phyloP scores from a whole-genome alignment of 1,140 invertebrate genomes.

The Copidosoma floridanum region DNA sequence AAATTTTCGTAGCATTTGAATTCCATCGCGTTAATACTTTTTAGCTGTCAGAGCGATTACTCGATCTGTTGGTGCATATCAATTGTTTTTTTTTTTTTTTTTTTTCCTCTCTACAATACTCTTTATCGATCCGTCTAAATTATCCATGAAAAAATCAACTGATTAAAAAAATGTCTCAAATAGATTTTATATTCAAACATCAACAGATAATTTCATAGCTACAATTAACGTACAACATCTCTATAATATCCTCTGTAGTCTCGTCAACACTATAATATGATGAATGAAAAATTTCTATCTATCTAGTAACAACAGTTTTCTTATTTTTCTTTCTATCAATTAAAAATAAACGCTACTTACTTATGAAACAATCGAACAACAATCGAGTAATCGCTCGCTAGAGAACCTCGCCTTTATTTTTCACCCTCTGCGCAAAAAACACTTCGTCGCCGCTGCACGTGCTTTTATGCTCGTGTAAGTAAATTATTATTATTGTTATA shows the following conservation, averaged over 20 bases:
- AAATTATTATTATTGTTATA: no score
- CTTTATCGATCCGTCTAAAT: neutral
- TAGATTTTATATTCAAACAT: no score
- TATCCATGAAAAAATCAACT: no score
- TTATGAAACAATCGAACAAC: neutral
- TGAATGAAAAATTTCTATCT: no score
- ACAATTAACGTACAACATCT: no score
- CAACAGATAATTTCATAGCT: no score
- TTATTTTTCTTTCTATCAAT: no score
- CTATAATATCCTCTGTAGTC: no score
- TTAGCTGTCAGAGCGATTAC: neutral
- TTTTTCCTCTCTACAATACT: neutral
- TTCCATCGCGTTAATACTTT: neutral
- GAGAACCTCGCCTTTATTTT: neutral
- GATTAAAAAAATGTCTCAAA: no score
- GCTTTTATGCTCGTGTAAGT: slow-evolving; percentile 11
- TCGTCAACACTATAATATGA: no score
- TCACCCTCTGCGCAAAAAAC: neutral
- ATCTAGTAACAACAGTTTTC: no score
- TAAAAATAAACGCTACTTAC: no score
- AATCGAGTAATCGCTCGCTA: neutral
- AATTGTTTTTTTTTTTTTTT: neutral
- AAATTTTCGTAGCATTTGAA: slow-evolving; percentile 36
- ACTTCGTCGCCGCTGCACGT: slow-evolving; percentile 1
- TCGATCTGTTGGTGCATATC: neutral